These are phyloP conservation scores for Halichoeres trimaculatus DNA, from an alignment of 2,113 vertebrate species.

Conservation along the genomic window DNA sequence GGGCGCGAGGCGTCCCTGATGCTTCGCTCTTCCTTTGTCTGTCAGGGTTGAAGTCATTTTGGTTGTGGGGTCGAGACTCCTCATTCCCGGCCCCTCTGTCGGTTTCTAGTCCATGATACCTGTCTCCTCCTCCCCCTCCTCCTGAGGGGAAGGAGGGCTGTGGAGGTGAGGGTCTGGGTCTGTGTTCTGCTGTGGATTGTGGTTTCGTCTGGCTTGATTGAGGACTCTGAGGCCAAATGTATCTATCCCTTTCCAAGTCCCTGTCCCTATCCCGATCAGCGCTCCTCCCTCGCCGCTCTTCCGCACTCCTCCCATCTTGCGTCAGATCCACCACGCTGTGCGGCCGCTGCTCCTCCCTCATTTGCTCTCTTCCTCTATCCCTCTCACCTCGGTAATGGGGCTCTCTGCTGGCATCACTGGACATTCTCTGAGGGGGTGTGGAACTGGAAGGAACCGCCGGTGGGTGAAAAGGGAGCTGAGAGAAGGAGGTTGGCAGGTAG, in stretches of 20 bases:
- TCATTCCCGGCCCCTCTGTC: conserved; percentile 81
- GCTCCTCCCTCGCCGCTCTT: conserved; percentile 59
- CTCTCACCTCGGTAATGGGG: conserved; percentile 73
- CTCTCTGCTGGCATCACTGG: conserved; percentile 86
- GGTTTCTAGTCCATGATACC: conserved; percentile 82
- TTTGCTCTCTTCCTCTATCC: conserved; percentile 80
- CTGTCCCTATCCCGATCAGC: conserved; percentile 63
- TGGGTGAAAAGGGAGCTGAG: conserved; percentile 83
- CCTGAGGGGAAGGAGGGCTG: conserved; percentile 49
- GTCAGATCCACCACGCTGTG: conserved; percentile 86
- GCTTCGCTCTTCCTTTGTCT: conserved; percentile 84
- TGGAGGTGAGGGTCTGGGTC: conserved; percentile 64
- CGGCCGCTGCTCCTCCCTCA: conserved; percentile 81
- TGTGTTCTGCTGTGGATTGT: conserved; percentile 55
- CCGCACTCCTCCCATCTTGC: conserved; percentile 78
- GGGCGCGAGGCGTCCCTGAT: conserved; percentile 81
- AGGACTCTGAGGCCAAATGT: conserved; percentile 66
- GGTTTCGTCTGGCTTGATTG: conserved; percentile 61
- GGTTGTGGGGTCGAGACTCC: conserved; percentile 53
- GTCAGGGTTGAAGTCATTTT: conserved; percentile 69
- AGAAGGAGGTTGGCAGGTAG: conserved; percentile 86
- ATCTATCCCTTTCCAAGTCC: conserved; percentile 62
- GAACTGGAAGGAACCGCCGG: conserved; percentile 84
- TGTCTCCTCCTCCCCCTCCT: conserved; percentile 58
- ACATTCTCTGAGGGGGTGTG: conserved; percentile 82